These are phyloP conservation scores for Lagopus muta DNA, from an alignment of 2,113 vertebrate genomes.

Conservation along the genomic window DNA sequence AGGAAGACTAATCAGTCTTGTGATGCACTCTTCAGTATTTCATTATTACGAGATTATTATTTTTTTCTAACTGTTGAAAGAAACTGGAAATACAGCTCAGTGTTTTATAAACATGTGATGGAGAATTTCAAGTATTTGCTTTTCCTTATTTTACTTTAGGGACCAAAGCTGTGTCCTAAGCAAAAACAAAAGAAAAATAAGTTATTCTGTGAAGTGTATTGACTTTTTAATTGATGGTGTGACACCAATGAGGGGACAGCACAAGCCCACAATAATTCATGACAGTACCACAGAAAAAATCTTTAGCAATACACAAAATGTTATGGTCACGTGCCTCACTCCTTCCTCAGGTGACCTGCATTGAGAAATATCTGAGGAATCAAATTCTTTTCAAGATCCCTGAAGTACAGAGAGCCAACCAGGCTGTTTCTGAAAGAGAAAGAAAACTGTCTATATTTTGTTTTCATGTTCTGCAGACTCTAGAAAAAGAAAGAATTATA, in stretches of 20 bases:
- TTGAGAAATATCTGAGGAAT: background rate
- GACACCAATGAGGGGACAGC: background rate
- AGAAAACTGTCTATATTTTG: background rate
- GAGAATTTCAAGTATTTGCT: background rate
- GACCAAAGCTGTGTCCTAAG: background rate
- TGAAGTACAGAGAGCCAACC: background rate
- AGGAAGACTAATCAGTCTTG: conserved; percentile 36
- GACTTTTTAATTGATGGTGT: background rate
- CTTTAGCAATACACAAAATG: background rate
- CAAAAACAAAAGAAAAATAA: background rate
- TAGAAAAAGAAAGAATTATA: background rate
- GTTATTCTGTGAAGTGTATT: background rate
- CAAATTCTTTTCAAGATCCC: background rate
- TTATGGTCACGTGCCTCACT: background rate
- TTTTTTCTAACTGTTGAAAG: conserved; percentile 1
- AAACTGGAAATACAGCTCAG: background rate
- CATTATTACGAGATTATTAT: background rate
- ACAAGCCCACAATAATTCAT: background rate
- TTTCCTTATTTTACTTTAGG: background rate
- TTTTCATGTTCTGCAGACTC: background rate
- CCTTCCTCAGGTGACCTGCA: background rate
- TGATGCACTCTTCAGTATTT: conserved; percentile 30
- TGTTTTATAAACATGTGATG: background rate
- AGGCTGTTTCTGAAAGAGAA: background rate
- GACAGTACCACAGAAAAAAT: background rate